A percentile compares a stretch with the other conserved stretches of the same genome.
Conservation (phyloP, 2,113 vertebrate species). For the Dasyornis broadbenti region DNA sequence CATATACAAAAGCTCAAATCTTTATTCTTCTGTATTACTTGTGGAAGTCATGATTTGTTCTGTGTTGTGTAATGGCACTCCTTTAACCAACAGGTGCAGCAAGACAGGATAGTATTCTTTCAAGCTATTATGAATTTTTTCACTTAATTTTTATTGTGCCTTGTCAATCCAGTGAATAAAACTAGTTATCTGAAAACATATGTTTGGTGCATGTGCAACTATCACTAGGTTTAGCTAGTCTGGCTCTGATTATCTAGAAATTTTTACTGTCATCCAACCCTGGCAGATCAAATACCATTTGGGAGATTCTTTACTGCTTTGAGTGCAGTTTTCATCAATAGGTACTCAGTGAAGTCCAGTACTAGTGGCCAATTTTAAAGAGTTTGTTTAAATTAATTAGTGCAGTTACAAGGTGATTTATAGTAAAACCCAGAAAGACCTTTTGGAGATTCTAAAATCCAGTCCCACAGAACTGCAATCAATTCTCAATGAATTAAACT, state of each 20-base stretch:
- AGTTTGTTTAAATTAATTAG: not conserved
- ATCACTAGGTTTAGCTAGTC: not conserved
- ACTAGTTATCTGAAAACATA: not conserved
- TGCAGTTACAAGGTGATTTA: not conserved
- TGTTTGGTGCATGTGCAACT: not conserved
- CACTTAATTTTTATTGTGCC: not conserved
- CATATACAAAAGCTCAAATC: not conserved
- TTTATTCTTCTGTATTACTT: not conserved
- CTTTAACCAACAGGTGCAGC: not conserved
- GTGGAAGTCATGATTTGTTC: not conserved
- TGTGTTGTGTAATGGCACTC: not conserved
- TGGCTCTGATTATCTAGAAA: not conserved
- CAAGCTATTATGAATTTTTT: not conserved
- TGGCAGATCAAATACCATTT: not conserved
- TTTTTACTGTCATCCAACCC: not conserved
- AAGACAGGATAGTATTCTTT: not conserved
- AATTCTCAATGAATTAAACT: not conserved
- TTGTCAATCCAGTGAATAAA: not conserved
- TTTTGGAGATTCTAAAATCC: not conserved
- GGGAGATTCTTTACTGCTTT: not conserved
- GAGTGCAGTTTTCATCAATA: not conserved
- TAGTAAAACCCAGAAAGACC: not conserved
- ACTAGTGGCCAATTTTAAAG: not conserved
- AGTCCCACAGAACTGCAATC: not conserved
- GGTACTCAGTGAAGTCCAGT: not conserved